Evolutionary conservation across 2,797 vertebrate genomes (phyloP).

Genomic region (Channa striata): DNA sequence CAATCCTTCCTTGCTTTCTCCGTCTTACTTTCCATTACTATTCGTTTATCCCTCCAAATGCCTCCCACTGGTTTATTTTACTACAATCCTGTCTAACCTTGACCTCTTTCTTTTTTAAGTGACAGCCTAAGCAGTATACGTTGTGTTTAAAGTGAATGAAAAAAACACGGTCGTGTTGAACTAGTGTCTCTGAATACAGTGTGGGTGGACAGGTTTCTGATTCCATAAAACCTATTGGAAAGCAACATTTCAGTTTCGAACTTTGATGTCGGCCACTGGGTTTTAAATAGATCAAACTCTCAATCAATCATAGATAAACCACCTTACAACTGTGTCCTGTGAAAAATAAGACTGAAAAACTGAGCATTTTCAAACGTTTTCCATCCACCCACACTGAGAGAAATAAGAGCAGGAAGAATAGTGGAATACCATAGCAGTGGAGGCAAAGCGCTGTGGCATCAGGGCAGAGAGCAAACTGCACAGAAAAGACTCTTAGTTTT

Average conservation of each 20-base stretch:
- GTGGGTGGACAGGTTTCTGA: conserved; percentile 11
- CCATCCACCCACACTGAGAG: conserved; percentile 48
- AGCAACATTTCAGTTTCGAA: conserved; percentile 6
- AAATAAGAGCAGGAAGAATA: conserved; percentile 38
- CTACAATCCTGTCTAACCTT: conserved; percentile 34
- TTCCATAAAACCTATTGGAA: background rate
- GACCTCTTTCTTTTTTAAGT: conserved; percentile 25
- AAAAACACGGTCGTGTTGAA: conserved; percentile 1
- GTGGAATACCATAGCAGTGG: conserved; percentile 30
- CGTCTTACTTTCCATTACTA: conserved; percentile 39
- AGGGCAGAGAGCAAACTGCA: conserved; percentile 12
- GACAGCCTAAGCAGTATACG: conserved; percentile 22
- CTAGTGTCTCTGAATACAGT: conserved; percentile 13
- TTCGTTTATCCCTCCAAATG: conserved; percentile 19
- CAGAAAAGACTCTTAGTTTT: conserved; percentile 26
- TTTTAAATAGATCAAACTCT: conserved; percentile 31
- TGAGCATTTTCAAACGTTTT: conserved; percentile 29
- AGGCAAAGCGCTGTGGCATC: conserved; percentile 35
- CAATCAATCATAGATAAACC: too few relatives aligned
- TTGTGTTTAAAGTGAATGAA: conserved; percentile 13
- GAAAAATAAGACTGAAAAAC: conserved; percentile 31
- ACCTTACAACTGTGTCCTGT: conserved; percentile 19
- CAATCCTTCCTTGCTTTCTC: conserved; percentile 23
- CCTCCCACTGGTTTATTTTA: conserved; percentile 26
- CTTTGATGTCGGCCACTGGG: conserved; percentile 8